Evolutionary conservation across 2,113 vertebrate genomes (phyloP), one percentile per base, ranked within the genome.

Genomic region (Pandion haliaetus): DNA sequence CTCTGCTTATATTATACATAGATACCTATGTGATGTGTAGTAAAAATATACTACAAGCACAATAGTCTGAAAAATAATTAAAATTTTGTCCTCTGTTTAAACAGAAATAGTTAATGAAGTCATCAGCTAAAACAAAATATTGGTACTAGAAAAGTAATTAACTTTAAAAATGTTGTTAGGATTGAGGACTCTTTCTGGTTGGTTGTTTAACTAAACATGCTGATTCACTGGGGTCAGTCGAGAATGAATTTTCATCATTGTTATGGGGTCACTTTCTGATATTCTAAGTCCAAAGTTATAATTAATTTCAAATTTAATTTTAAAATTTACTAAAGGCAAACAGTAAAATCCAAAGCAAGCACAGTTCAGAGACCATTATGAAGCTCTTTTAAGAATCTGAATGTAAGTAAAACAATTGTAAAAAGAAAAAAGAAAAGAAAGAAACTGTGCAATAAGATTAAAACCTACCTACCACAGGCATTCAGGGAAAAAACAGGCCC

Each of bases 401-500:
- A 78, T 78, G 32, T 69, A 93, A 93, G 49, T 52, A 85, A 79
- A 95, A 85, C 49, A 82, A 73, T 10, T 66, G 55, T 20, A 82
- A 90, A 84, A 91, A 86, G 80, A 65, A 57, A 80, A 89, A 90
- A 16, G 59, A 67, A 70, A 90, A 86, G 14, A 93, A 93, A 96
- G n/a, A 95, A 84, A 79, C n/a, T 0, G 0, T 59, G 72, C 82
- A 84, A 47, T 84, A 91, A 84, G 61, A 93, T 94, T 79, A 88
- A 96, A 95, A 95, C 63, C 93, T 96, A 96, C 92, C 95, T 95
- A 95, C 84, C 82, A 85, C 61, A 86, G 61, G 70, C 84, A 97
- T 85, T 94, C 89, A 71, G 62, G 62, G 45, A 7, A 84, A 95
- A 95, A 93, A 15, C 70, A 96, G 90, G 59, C 78, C 32, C 19